A percentile compares a stretch with the other conserved stretches of the same genome.
phyloP scores from a whole-genome alignment of 2,113 vertebrate species.

The Oxyura jamaicensis region DNA sequence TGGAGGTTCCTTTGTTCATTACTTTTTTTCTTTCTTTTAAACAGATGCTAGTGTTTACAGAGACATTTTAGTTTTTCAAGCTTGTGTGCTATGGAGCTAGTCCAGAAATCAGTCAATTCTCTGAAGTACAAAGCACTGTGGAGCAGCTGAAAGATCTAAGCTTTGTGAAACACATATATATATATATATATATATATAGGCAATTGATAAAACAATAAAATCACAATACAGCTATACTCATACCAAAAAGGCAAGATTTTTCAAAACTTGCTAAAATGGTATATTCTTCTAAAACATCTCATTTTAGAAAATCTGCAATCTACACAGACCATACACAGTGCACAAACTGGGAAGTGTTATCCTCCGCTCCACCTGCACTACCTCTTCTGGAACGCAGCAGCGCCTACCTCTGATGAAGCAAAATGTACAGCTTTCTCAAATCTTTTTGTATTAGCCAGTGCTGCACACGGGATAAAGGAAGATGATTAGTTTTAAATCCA shows the following conservation, averaged over 20 bases:
- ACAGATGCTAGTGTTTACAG: conserved; percentile 83
- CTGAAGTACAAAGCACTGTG: conserved; percentile 79
- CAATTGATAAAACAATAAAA: conserved; percentile 90
- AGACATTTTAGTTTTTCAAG: conserved; percentile 84
- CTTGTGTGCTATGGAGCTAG: conserved; percentile 81
- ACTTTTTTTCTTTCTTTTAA: conserved; percentile 60
- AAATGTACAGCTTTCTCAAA: conserved; percentile 78
- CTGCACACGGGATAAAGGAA: conserved; percentile 79
- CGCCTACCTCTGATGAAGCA: conserved; percentile 74
- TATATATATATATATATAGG: conserved; percentile 86
- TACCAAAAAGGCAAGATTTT: conserved; percentile 78
- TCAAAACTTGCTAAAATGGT: conserved; percentile 77
- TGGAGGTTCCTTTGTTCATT: conserved; percentile 56
- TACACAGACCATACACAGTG: conserved; percentile 82
- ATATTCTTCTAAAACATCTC: conserved; percentile 78
- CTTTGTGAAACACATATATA: conserved; percentile 85
- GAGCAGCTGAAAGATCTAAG: conserved; percentile 84
- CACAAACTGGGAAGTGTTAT: conserved; percentile 73
- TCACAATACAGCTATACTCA: conserved; percentile 89
- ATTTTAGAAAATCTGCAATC: conserved; percentile 80
- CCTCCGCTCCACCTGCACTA: conserved; percentile 59
- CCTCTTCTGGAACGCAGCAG: conserved; percentile 74
- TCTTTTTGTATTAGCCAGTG: conserved; percentile 78
- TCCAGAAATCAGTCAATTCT: conserved; percentile 66
- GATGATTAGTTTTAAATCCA: conserved; percentile 80